Evolutionary conservation across 2,113 vertebrate genomes (phyloP).

Genomic region (Lepidothrix coronata): DNA sequence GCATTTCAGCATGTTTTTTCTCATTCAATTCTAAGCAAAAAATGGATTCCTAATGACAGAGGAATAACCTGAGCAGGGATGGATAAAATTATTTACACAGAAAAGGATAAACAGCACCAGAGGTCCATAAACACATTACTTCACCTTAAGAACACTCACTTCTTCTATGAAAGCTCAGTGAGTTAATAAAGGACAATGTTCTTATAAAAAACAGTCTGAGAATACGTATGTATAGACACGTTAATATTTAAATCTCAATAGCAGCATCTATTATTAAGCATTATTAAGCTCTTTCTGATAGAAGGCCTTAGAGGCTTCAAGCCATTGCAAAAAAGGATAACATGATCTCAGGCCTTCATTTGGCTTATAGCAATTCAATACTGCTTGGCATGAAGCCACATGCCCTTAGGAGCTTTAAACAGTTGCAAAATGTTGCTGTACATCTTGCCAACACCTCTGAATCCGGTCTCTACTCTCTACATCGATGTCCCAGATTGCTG

Average conservation of each 20-base stretch:
- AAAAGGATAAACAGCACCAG: not conserved
- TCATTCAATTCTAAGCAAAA: not conserved
- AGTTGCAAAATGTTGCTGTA: not conserved
- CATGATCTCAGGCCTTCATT: not conserved
- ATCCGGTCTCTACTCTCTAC: not conserved
- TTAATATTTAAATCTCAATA: conserved; percentile 55
- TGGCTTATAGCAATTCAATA: not conserved
- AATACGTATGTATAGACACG: not conserved
- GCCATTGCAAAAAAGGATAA: not conserved
- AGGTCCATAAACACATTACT: not conserved
- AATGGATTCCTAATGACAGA: not conserved
- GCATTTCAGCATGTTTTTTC: accelerated
- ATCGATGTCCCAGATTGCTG: not conserved
- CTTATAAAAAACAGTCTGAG: not conserved
- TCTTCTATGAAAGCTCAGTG: not conserved
- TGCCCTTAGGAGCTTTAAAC: not conserved
- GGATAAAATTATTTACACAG: not conserved
- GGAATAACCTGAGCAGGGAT: not conserved
- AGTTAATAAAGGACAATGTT: conserved; percentile 7
- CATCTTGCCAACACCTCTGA: not conserved
- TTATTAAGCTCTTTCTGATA: not conserved
- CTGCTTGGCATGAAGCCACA: not conserved
- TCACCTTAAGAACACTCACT: not conserved
- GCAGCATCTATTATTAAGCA: conserved; percentile 16
- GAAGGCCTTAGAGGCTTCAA: not conserved